phyloP scores from a whole-genome alignment of 2,113 vertebrate species.

The Myrmecobius fasciatus region DNA sequence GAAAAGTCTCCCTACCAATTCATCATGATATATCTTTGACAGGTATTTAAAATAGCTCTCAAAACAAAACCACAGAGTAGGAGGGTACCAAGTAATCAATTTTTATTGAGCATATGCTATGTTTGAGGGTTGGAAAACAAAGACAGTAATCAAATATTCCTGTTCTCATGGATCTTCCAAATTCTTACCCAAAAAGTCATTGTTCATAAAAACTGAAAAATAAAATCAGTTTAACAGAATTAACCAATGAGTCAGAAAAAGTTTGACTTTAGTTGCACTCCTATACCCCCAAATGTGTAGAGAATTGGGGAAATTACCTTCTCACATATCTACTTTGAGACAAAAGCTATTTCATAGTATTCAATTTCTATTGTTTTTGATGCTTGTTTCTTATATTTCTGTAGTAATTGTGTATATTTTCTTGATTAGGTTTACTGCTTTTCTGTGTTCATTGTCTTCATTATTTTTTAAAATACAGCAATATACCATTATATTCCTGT shows the following conservation, averaged over 20 bases:
- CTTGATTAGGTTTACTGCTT: neutral
- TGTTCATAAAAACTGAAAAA: neutral
- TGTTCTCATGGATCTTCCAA: neutral
- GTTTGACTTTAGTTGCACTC: neutral
- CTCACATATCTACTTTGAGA: neutral
- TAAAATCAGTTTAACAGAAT: neutral
- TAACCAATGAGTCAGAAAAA: neutral
- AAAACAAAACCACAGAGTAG: neutral
- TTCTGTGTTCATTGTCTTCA: neutral
- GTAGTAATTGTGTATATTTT: neutral
- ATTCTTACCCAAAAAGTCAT: neutral
- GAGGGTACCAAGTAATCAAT: neutral
- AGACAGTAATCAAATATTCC: too few relatives aligned
- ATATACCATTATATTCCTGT: neutral
- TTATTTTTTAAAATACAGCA: neutral
- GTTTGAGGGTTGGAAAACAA: too few relatives aligned
- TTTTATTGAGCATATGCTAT: neutral
- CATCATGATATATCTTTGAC: neutral
- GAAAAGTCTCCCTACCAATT: neutral
- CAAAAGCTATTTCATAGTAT: neutral
- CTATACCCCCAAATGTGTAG: neutral
- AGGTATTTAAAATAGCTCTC: neutral
- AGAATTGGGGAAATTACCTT: neutral
- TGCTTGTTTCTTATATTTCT: neutral
- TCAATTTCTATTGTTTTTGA: neutral